These are phyloP conservation scores for Drosophila tanythrix DNA, from an alignment of 2,888 invertebrate genomes.

Conservation along the genomic window DNA sequence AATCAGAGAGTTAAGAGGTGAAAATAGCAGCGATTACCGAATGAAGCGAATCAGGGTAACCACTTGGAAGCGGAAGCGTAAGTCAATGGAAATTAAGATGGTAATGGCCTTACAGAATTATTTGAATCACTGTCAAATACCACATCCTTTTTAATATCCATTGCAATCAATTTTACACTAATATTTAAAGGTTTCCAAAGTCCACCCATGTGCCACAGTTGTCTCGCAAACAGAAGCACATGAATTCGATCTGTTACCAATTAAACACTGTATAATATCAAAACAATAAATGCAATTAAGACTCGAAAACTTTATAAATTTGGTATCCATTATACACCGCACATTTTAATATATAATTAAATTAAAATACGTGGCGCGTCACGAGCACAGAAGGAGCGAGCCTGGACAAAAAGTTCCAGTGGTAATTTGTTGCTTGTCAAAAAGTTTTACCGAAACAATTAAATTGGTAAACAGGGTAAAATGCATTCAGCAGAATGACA, in stretches of 20 bases:
- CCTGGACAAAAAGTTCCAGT: slow-evolving; percentile 24
- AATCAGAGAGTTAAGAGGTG: not conserved
- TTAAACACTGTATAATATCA: slow-evolving; percentile 31
- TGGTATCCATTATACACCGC: not conserved
- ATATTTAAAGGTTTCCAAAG: not conserved
- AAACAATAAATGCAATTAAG: slow-evolving; percentile 56
- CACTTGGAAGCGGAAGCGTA: not conserved
- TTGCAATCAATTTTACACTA: not conserved
- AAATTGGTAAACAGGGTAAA: slow-evolving; percentile 38
- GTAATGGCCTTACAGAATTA: not conserved
- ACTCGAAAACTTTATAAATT: slow-evolving; percentile 50
- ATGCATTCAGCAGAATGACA: slow-evolving; percentile 42
- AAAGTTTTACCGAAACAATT: slow-evolving; percentile 71
- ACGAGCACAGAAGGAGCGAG: slow-evolving; percentile 16
- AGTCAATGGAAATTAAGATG: not conserved
- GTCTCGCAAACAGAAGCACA: not conserved
- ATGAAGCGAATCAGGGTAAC: not conserved
- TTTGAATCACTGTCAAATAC: not conserved
- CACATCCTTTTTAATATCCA: not conserved
- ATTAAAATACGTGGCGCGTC: slow-evolving; percentile 57
- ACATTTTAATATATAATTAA: slow-evolving; percentile 52
- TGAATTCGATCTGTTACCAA: slow-evolving; percentile 10
- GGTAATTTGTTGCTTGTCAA: slow-evolving; percentile 60
- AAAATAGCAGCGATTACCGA: not conserved
- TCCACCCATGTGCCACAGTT: not conserved